Percentiles rank a stretch among this genome's conserved stretches.
Evolutionary conservation across 1,140 invertebrate species (phyloP).

Genomic region (Stenopsyche tienmushanensis): DNA sequence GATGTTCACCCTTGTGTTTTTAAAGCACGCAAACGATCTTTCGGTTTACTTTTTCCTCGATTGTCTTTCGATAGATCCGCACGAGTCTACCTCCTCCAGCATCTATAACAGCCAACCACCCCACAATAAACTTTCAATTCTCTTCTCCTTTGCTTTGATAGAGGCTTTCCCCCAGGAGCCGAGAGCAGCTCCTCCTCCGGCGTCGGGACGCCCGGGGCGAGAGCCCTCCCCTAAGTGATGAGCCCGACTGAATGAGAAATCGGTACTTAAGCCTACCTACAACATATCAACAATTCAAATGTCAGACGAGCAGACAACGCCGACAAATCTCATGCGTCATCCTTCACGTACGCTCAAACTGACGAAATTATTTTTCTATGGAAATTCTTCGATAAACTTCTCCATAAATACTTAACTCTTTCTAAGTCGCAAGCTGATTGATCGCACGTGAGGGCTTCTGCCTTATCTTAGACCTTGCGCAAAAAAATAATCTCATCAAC

Average conservation of each 20-base stretch:
- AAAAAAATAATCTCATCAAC: too few relatives aligned
- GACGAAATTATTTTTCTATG: too few relatives aligned
- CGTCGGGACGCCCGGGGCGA: conserved; percentile 21
- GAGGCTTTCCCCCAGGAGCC: conserved; percentile 17
- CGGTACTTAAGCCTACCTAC: conserved; percentile 29
- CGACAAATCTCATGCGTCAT: background rate
- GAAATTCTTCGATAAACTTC: too few relatives aligned
- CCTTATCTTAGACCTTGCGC: too few relatives aligned
- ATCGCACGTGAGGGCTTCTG: too few relatives aligned
- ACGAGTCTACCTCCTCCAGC: background rate
- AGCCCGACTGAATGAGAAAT: conserved; percentile 37
- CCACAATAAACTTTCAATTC: conserved; percentile 42
- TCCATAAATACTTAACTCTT: too few relatives aligned
- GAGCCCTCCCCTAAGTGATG: conserved; percentile 36
- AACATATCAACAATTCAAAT: conserved; percentile 6
- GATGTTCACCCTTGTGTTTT: background rate
- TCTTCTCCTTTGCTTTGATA: conserved; percentile 33
- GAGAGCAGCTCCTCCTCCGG: background rate
- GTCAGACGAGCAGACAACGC: conserved; percentile 6
- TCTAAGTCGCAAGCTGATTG: too few relatives aligned
- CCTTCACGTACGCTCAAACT: background rate
- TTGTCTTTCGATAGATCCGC: background rate
- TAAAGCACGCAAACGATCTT: conserved; percentile 15
- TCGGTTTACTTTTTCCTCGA: background rate
- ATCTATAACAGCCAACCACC: conserved; percentile 21